Conservation (phyloP, 2,888 invertebrate species). For the Caenorhabditis imperialis region DNA sequence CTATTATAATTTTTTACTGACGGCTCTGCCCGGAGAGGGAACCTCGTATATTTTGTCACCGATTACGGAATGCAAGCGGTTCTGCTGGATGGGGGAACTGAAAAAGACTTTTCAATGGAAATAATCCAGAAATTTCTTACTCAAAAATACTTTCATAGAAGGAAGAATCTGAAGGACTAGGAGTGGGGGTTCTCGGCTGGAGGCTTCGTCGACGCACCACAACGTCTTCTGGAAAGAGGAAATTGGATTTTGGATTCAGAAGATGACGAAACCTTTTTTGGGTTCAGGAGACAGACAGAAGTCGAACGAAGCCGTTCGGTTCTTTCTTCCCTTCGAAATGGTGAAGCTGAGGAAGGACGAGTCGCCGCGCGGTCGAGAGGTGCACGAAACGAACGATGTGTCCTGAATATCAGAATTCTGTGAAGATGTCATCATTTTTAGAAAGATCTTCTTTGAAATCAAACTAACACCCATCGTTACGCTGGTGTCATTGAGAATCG, state of each 20-base stretch:
- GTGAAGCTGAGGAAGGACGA: conserved; percentile 20
- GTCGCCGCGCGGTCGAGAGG: conserved; percentile 7
- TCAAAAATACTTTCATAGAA: conserved; percentile 41
- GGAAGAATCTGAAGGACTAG: conserved; percentile 19
- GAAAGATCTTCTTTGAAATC: no score
- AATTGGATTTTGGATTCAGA: neutral
- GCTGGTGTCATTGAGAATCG: conserved; percentile 25
- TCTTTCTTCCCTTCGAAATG: conserved; percentile 14
- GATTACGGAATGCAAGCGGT: conserved; percentile 39
- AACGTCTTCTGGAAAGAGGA: conserved; percentile 9
- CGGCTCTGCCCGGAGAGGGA: conserved; percentile 17
- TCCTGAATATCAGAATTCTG: no score
- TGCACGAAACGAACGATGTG: no score
- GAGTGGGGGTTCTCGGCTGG: conserved; percentile 23
- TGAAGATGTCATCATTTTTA: no score
- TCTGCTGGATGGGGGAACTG: conserved; percentile 33
- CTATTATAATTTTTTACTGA: conserved; percentile 26
- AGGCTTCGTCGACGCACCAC: conserved; percentile 39
- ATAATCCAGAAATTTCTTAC: neutral
- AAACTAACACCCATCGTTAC: conserved; percentile 21
- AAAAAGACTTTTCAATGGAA: neutral
- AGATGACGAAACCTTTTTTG: conserved; percentile 3
- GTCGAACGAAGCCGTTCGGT: conserved; percentile 30
- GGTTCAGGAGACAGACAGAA: conserved; percentile 16
- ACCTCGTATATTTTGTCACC: conserved; percentile 40